A percentile compares a stretch with the other conserved stretches of the same genome.
Evolutionary conservation across 1,140 invertebrate species (phyloP).

Genomic region (Leptopilina boulardi): DNA sequence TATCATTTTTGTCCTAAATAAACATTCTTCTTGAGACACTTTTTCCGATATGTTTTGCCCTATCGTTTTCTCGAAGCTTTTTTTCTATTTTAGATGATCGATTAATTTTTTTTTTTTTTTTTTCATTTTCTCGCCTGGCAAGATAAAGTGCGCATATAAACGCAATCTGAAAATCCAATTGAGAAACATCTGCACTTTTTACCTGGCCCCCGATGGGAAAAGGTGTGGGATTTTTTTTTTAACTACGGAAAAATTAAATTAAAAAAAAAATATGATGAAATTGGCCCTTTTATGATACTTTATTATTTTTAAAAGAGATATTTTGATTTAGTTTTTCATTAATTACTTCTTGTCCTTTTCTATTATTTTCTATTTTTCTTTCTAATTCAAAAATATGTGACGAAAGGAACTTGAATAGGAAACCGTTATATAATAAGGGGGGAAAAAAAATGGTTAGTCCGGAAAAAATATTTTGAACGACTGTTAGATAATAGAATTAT

Average conservation of each 20-base stretch:
- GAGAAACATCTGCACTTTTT: slow-evolving; percentile 17
- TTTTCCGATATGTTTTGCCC: not conserved
- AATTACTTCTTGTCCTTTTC: too few relatives aligned
- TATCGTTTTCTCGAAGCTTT: not conserved
- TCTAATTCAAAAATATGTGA: too few relatives aligned
- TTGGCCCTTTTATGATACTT: too few relatives aligned
- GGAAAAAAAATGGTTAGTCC: too few relatives aligned
- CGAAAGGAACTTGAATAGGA: not conserved
- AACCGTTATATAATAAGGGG: not conserved
- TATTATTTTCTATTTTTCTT: too few relatives aligned
- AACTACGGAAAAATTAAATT: not conserved
- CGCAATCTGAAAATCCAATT: not conserved
- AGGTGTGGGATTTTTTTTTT: not conserved
- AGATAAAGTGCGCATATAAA: not conserved
- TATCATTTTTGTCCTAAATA: slow-evolving; percentile 8
- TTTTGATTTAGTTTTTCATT: not conserved
- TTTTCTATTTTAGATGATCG: not conserved
- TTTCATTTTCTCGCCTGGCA: not conserved
- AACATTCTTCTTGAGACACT: not conserved
- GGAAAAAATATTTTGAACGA: not conserved
- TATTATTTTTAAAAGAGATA: not conserved
- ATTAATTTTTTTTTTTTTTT: slow-evolving; percentile 19
- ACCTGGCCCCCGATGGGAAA: not conserved
- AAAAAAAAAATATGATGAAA: not conserved
- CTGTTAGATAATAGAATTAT: not conserved